Percentiles rank a stretch among this genome's conserved stretches.
phyloP scores from a whole-genome alignment of 1,140 invertebrate genomes.

The Diabrotica undecimpunctata region DNA sequence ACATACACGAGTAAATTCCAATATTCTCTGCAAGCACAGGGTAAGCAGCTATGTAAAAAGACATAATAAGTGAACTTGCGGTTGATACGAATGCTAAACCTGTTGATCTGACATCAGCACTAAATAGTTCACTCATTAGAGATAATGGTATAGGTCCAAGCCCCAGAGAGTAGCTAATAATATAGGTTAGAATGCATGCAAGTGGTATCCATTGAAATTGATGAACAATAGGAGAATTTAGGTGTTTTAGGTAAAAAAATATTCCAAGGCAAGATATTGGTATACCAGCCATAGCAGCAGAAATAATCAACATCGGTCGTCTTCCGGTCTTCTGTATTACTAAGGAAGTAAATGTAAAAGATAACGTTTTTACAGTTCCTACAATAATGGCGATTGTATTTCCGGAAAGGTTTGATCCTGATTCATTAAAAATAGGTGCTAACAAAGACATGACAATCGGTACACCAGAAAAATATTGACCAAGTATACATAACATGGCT shows the following conservation, averaged over 20 bases:
- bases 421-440: not conserved
- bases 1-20: not conserved
- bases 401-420: not conserved
- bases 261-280: not conserved
- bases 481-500: not conserved
- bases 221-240: not conserved
- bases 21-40: not conserved
- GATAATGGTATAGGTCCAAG: not conserved
- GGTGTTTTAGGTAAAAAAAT: not conserved
- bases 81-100: conserved; percentile 64
- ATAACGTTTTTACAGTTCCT: not conserved
- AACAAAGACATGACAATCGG: not conserved
- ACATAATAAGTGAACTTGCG: not conserved
- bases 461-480: not conserved
- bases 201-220: not conserved
- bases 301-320: not conserved
- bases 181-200: not conserved
- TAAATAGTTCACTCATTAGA: not conserved
- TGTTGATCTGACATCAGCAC: conserved; percentile 46
- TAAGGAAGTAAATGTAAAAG: not conserved
- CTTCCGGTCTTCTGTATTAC: not conserved
- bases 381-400: not conserved
- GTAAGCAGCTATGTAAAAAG: not conserved
- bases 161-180: not conserved
- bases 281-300: not conserved